A percentile compares a stretch with the other conserved stretches of the same genome.
Evolutionary conservation across 2,888 invertebrate species (phyloP).

Genomic region (Brachypalpus laphriformis): DNA sequence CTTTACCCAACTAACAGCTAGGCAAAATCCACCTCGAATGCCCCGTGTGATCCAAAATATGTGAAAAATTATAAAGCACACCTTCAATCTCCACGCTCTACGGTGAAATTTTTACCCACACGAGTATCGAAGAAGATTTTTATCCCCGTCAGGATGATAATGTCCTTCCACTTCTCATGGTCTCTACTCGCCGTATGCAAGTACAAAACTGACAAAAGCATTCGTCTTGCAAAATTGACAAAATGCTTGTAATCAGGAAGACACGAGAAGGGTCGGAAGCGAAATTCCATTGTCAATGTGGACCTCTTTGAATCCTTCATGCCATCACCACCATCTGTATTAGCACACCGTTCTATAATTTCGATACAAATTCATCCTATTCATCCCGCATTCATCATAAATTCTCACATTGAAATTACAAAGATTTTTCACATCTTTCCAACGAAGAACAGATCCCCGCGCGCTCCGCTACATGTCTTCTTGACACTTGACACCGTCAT

Average conservation of each 20-base stretch:
- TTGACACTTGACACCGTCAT: constrained; percentile 68
- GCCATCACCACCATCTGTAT: neutral
- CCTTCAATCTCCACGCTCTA: constrained; percentile 7
- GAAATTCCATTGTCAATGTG: constrained; percentile 31
- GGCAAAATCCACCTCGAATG: constrained; percentile 13
- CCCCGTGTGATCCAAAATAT: constrained; percentile 10
- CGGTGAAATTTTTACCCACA: constrained; percentile 10
- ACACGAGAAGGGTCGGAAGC: neutral
- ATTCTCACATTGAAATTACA: constrained; percentile 63
- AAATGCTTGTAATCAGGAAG: constrained; percentile 60
- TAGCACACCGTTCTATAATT: constrained; percentile 49
- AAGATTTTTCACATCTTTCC: constrained; percentile 61
- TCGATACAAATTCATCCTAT: constrained; percentile 66
- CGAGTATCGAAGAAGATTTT: constrained; percentile 7
- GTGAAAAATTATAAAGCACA: constrained; percentile 1
- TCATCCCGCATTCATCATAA: constrained; percentile 66
- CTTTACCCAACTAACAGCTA: constrained; percentile 9
- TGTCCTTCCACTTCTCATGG: constrained; percentile 50
- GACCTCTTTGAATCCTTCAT: constrained; percentile 5
- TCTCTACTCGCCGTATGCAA: neutral
- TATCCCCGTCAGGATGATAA: constrained; percentile 30
- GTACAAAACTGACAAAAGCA: constrained; percentile 17
- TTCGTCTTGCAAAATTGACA: constrained; percentile 54
- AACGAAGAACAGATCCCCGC: neutral
- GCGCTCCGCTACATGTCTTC: constrained; percentile 47